Evolutionary conservation across 2,888 invertebrate genomes (phyloP).

Genomic region (Drosophila putrida): DNA sequence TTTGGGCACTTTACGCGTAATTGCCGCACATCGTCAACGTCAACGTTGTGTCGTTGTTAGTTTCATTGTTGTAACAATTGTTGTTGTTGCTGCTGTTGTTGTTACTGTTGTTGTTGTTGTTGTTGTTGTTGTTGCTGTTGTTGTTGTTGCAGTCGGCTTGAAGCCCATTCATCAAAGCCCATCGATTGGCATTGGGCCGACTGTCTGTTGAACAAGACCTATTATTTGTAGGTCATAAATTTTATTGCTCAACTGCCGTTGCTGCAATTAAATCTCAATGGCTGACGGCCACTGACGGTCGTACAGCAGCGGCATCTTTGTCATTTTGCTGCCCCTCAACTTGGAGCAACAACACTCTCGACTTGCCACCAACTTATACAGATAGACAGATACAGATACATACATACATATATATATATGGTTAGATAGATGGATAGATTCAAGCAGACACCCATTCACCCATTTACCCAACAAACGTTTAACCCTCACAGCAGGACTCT

Average conservation of each 20-base stretch:
- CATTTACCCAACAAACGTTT: constrained; percentile 1
- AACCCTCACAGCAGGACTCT: constrained; percentile 24
- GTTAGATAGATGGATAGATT: background rate
- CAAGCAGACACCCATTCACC: constrained; percentile 1
- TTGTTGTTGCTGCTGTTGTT: background rate
- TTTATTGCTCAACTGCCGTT: constrained; percentile 84
- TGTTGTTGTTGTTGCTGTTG: constrained; percentile 17
- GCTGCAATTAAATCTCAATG: constrained; percentile 84
- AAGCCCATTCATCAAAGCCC: constrained; percentile 68
- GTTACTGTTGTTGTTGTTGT: constrained; percentile 28
- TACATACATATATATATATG: too few relatives aligned
- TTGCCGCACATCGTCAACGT: constrained; percentile 67
- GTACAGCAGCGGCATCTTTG: constrained; percentile 66
- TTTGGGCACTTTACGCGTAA: constrained; percentile 70
- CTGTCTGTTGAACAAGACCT: constrained; percentile 67
- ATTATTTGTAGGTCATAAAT: constrained; percentile 85
- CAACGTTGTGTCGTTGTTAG: constrained; percentile 14
- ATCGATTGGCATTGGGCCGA: constrained; percentile 58
- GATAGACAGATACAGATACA: background rate
- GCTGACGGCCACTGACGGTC: constrained; percentile 29
- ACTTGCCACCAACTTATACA: constrained; percentile 1
- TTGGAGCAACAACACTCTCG: constrained; percentile 21
- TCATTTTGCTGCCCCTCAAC: constrained; percentile 48
- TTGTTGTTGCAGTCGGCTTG: constrained; percentile 41
- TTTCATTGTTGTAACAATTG: constrained; percentile 4